Evolutionary conservation across 2,113 vertebrate species (phyloP).

Genomic region (human): DNA sequence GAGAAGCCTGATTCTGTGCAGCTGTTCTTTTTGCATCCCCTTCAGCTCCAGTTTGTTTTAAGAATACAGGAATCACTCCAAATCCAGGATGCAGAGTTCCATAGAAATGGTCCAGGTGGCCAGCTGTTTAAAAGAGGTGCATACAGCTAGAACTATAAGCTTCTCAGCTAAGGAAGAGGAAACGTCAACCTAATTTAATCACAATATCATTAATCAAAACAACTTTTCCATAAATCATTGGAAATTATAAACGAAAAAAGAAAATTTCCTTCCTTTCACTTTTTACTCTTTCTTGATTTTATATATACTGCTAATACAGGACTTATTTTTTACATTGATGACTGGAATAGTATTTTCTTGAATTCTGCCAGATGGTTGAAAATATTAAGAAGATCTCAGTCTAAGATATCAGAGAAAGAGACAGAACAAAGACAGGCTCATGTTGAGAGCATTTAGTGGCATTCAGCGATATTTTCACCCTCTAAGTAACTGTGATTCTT

Average conservation of each 20-base stretch:
- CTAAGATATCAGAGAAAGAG: conserved; percentile 1
- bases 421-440: neutral
- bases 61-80: conserved; percentile 9
- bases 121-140: neutral
- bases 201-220: conserved; percentile 54
- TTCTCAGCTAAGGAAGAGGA: neutral
- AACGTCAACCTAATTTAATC: conserved; percentile 43
- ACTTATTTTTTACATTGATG: neutral
- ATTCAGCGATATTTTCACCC: conserved; percentile 38
- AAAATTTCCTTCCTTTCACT: conserved; percentile 37
- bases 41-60: conserved; percentile 29
- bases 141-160: neutral
- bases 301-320: neutral
- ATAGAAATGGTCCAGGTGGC: conserved; percentile 51
- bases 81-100: neutral
- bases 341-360: neutral
- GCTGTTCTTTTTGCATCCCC: conserved; percentile 43
- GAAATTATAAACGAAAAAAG: conserved; percentile 35
- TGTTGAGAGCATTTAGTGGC: neutral
- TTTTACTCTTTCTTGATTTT: conserved; percentile 31
- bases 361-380: neutral
- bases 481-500: neutral
- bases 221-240: conserved; percentile 15
- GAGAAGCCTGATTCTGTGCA: conserved; percentile 49
- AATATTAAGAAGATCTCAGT: conserved; percentile 31